Base-by-base conservation (phyloP, 2,888 invertebrate genomes). In the Drosophila testacea region DNA sequence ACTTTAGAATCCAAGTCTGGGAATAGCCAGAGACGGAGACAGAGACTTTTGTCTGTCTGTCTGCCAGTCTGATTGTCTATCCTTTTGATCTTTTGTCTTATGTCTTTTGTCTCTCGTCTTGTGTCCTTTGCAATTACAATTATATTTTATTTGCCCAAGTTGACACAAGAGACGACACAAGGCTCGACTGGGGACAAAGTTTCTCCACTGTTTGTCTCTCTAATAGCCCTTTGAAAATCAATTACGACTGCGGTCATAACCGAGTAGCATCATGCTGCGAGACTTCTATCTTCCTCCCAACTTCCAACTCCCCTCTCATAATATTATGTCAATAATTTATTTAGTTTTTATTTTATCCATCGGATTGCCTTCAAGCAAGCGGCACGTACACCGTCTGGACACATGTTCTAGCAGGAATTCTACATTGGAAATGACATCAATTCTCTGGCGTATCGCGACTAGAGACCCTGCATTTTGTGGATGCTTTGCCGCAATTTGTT, bases 351-450 rank as follows among this genome's bases (percentile, higher is more conserved):
- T 69, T 72, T 50, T 64, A 47, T 50, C 34, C 41, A 30, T 30
- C 9, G 32, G 36, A 55, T 46, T 76, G 65, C 42, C 60, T 41
- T 32, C 42, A 13, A 42, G 38, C 47, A 11, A 30, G 65, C 63
- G 66, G 75, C 90, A 89, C 85, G 90, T 87, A 81, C 81, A 61
- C 44, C 48, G 68, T 28, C 74, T 69, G 82, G 89, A 90, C 90
- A 90, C 91, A 90, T 90, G 90, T 90, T 91, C 90, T 90, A 89
- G 85, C 87, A 80, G 89, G 90, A 90, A 90, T 89, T 83, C 83
- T 73, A 83, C 90, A 90, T 84, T 79, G 81, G 83, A 79, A 89
- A 77, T 87, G 88, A 84, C 90, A 90, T 84, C 87, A 84, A 90
- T 79, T 91, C 90, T 87, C 90, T 70, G 36, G 85, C 71, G 88